phyloP scores from a whole-genome alignment of 2,797 vertebrate genomes.

The Bradypus variegatus region DNA sequence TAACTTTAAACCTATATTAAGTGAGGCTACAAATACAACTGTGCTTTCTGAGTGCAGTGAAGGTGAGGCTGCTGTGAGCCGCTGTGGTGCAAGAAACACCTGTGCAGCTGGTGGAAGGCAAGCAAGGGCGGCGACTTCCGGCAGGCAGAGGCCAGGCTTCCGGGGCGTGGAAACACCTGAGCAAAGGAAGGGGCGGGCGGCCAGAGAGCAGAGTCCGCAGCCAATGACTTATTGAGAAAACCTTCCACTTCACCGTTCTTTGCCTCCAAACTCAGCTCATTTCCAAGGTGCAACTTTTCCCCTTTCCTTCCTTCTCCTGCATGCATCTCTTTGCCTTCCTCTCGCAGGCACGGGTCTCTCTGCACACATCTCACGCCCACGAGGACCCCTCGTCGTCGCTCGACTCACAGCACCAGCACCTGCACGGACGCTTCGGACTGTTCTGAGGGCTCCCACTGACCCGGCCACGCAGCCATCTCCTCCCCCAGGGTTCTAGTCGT shows the following conservation, averaged over 20 bases:
- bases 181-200: neutral
- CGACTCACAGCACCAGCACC: neutral
- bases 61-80: conserved; percentile 12
- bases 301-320: neutral
- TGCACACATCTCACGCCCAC: neutral
- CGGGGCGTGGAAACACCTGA: conserved; percentile 39
- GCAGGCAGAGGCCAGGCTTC: conserved; percentile 44
- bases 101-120: conserved; percentile 54
- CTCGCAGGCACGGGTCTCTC: neutral
- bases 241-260: neutral
- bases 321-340: neutral
- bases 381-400: neutral
- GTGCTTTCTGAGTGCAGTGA: neutral
- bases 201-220: neutral
- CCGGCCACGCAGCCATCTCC: neutral
- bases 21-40: conserved; percentile 13
- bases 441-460: neutral
- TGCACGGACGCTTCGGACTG: neutral
- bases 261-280: neutral
- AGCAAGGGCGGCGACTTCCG: conserved; percentile 49
- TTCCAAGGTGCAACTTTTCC: neutral
- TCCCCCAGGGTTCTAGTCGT: too few relatives aligned
- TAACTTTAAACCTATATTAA: conserved; percentile 21
- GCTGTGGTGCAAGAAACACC: conserved; percentile 44
- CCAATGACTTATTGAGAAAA: conserved; percentile 16